Evolutionary conservation across 2,113 vertebrate genomes (phyloP).

Genomic region (Zosterops borbonicus): DNA sequence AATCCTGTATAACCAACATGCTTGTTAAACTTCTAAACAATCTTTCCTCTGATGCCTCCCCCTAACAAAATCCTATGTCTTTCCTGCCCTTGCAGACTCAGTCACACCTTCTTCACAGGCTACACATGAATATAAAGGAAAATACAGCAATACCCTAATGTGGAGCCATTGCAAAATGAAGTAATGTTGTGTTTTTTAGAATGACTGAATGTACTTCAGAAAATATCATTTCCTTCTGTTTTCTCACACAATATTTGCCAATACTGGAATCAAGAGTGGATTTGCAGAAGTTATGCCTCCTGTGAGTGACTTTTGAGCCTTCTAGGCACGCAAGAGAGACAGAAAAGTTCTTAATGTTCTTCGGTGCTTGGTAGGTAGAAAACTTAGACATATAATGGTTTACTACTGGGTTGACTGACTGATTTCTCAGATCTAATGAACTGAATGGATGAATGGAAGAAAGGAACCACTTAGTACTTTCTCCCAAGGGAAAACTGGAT

Average conservation of each 20-base stretch:
- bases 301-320: neutral
- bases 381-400: neutral
- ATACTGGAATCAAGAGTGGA: neutral
- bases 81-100: neutral
- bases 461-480: neutral
- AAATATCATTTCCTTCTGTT: neutral
- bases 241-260: neutral
- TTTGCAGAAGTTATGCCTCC: neutral
- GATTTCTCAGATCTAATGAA: neutral
- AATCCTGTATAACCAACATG: neutral
- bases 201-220: neutral
- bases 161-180: neutral
- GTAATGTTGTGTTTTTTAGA: neutral
- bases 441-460: neutral
- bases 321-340: neutral
- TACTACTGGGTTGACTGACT: neutral
- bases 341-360: neutral
- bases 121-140: neutral
- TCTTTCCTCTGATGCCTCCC: neutral
- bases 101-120: neutral
- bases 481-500: neutral
- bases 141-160: neutral
- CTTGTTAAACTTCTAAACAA: neutral
- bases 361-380: fast-evolving
- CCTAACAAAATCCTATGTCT: neutral